Evolutionary conservation across 2,797 vertebrate genomes (phyloP).

Genomic region (Sebastes steindachneri): DNA sequence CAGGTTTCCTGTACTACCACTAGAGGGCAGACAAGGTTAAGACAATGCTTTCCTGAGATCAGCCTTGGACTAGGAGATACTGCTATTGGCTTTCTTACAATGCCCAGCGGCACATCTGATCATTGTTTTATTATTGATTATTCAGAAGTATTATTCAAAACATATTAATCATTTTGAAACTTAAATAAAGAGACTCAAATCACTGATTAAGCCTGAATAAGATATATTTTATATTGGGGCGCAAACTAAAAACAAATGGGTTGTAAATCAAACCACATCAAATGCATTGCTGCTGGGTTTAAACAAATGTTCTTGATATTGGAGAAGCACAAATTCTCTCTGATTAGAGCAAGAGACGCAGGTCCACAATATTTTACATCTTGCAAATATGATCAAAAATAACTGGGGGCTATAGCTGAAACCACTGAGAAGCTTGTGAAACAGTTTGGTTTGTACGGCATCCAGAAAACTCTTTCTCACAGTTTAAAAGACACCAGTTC

Average conservation of each 20-base stretch:
- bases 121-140: neutral
- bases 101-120: neutral
- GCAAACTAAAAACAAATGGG: neutral
- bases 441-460: constrained; percentile 8
- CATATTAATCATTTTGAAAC: neutral
- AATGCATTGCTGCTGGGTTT: neutral
- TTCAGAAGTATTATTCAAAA: neutral
- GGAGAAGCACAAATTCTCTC: neutral
- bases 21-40: constrained; percentile 55
- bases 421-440: neutral
- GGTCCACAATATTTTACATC: neutral
- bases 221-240: neutral
- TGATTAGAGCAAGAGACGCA: neutral
- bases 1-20: constrained; percentile 34
- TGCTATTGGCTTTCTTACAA: neutral
- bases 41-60: neutral
- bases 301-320: neutral
- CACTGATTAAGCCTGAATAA: neutral
- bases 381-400: neutral
- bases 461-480: constrained; percentile 35
- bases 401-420: neutral
- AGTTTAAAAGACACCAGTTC: neutral
- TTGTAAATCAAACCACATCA: neutral
- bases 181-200: neutral
- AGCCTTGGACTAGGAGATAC: neutral